Evolutionary conservation across 2,888 invertebrate genomes (phyloP).

Genomic region (Hymenopus coronatus): DNA sequence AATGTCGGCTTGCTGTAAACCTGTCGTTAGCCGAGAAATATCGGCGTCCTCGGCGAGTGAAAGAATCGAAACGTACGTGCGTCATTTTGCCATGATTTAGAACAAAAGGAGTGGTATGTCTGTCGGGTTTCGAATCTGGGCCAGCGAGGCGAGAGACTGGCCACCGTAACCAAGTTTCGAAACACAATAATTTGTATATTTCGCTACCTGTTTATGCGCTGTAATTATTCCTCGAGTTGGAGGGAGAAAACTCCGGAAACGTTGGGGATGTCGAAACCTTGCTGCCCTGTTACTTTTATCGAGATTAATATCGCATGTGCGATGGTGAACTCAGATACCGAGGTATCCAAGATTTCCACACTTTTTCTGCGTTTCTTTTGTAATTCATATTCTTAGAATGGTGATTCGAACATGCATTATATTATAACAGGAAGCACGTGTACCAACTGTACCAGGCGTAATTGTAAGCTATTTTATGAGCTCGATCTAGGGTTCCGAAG

Average conservation of each 20-base stretch:
- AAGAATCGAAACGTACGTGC: neutral
- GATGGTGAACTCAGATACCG: too few relatives aligned
- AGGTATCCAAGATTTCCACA: neutral
- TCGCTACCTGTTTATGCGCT: neutral
- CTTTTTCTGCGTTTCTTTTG: neutral
- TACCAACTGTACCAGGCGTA: too few relatives aligned
- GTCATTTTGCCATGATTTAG: neutral
- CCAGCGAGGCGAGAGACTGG: neutral
- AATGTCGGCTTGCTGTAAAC: neutral
- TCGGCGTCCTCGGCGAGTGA: neutral
- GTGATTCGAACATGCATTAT: neutral
- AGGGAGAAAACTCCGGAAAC: neutral
- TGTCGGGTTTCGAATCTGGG: neutral
- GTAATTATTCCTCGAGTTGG: neutral
- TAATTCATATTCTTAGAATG: neutral
- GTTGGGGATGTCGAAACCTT: neutral
- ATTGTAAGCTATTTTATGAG: too few relatives aligned
- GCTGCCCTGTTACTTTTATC: neutral
- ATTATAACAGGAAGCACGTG: too few relatives aligned
- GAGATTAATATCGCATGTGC: neutral
- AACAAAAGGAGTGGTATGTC: neutral
- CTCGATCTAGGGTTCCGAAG: too few relatives aligned
- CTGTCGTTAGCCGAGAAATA: neutral
- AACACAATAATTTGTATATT: neutral
- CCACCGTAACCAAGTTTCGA: neutral